phyloP scores from a whole-genome alignment of 2,797 vertebrate species.

The Yasuhikotakia modesta region DNA sequence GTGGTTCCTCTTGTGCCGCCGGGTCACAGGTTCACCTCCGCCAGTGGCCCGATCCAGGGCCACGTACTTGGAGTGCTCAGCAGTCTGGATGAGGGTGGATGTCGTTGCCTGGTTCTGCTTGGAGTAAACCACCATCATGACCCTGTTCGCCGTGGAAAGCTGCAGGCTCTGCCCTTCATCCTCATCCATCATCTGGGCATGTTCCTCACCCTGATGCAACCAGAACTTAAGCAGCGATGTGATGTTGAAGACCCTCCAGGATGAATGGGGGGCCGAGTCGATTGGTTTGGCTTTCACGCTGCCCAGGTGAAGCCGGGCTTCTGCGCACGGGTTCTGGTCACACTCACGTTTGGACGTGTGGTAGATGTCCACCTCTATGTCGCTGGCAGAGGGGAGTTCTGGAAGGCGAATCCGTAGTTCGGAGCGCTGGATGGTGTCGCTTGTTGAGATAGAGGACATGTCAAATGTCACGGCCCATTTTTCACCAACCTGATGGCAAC shows the following conservation, averaged over 20 bases:
- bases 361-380: conserved; percentile 77
- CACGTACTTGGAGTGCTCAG: conserved; percentile 83
- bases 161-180: conserved; percentile 44
- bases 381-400: conserved; percentile 55
- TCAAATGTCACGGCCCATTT: conserved; percentile 85
- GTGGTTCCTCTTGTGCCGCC: conserved; percentile 76
- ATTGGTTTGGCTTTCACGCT: conserved; percentile 66
- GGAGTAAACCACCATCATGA: conserved; percentile 86
- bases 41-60: conserved; percentile 62
- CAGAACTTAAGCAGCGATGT: conserved; percentile 77
- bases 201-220: conserved; percentile 66
- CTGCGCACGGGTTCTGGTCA: conserved; percentile 52
- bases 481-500: conserved; percentile 71
- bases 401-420: conserved; percentile 80
- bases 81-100: conserved; percentile 82
- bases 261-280: conserved; percentile 57
- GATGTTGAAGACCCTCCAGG: conserved; percentile 85
- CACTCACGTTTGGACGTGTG: conserved; percentile 70
- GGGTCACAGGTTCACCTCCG: conserved; percentile 23
- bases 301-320: conserved; percentile 75
- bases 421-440: conserved; percentile 77
- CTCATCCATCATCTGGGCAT: not conserved
- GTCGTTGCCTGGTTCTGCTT: conserved; percentile 67
- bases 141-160: conserved; percentile 63
- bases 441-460: conserved; percentile 80